Evolutionary conservation across 2,113 vertebrate genomes (phyloP).

Genomic region (Xiphophorus couchianus): DNA sequence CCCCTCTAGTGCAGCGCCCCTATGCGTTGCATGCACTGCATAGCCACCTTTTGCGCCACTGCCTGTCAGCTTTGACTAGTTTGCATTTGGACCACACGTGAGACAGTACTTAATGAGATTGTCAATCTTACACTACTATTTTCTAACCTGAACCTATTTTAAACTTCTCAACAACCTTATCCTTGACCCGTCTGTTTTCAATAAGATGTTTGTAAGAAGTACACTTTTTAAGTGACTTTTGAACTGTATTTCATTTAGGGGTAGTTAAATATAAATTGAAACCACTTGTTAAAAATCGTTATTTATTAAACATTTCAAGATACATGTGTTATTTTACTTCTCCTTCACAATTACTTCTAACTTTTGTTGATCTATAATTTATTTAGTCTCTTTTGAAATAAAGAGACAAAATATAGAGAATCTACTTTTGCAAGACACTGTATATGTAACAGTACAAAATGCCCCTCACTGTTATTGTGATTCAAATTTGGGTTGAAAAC

Average conservation of each 20-base stretch:
- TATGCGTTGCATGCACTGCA: no score
- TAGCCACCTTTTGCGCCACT: no score
- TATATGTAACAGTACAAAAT: slow-evolving; percentile 19
- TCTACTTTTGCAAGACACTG: slow-evolving; percentile 8
- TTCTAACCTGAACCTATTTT: no score
- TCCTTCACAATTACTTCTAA: no score
- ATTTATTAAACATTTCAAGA: no score
- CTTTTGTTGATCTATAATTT: no score
- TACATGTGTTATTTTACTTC: no score
- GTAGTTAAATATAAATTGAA: not conserved
- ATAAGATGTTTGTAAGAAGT: not conserved
- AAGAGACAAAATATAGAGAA: not conserved
- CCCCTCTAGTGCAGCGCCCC: no score
- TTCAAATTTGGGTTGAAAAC: slow-evolving; percentile 29
- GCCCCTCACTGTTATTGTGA: slow-evolving; percentile 16
- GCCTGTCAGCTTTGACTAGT: not conserved
- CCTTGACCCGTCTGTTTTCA: no score
- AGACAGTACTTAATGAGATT: not conserved
- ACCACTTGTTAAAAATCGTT: not conserved
- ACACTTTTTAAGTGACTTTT: not conserved
- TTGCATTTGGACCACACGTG: not conserved
- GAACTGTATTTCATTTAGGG: not conserved
- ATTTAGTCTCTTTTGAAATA: no score
- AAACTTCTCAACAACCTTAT: no score
- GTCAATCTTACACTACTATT: no score